Base-by-base conservation (phyloP, 2,797 vertebrate genomes). In the Xenopus petersii region DNA sequence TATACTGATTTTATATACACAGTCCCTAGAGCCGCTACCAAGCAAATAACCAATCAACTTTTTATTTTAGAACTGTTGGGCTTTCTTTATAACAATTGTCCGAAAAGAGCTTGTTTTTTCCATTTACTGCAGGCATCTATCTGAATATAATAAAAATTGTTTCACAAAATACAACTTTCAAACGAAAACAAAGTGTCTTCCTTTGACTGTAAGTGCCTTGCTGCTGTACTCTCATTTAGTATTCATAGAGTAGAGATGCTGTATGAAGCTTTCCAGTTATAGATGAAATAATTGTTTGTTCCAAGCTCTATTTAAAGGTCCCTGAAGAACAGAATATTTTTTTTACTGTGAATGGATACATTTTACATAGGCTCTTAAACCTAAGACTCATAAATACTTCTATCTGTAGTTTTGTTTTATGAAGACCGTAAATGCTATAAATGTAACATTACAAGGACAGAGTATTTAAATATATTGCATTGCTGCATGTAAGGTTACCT, bases 231-330 rank as follows among this genome's bases (percentile, higher is more conserved):
- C 51, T 68, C 51, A 68, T 68, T 51, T 68, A 68, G 51, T 55
- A 58, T 68, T 56, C 67, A 68, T 68, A 33, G 54, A 58, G 51
- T 36, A 42, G 13, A 58, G 30, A 68, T 55, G 42, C 26, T 56
- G 26, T 56, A 33, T 68, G 67, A 55, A 16, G 67, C 51, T 56
- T 17, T n/a, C 49, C 15, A n/a, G 67, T 68, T 68, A 68, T 68
- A 55, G 67, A 54, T 13, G 21, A 55, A 67, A 54, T 67, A 67
- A 67, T 68, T 55, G 67, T 68, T 68, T 68, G 65, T 68, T 36
- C 67, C 51, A 17, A 68, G 49, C 13, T 36, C 49, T 56, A 55
- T 68, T 68, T 68, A 68, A 15, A 58, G 67, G 67, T 68, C 67
- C 51, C 67, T 33, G 55, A 68, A 68, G 67, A 56, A 33, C 33